These are phyloP conservation scores for Strigops habroptila DNA, from an alignment of 2,113 vertebrate species.

Conservation along the genomic window DNA sequence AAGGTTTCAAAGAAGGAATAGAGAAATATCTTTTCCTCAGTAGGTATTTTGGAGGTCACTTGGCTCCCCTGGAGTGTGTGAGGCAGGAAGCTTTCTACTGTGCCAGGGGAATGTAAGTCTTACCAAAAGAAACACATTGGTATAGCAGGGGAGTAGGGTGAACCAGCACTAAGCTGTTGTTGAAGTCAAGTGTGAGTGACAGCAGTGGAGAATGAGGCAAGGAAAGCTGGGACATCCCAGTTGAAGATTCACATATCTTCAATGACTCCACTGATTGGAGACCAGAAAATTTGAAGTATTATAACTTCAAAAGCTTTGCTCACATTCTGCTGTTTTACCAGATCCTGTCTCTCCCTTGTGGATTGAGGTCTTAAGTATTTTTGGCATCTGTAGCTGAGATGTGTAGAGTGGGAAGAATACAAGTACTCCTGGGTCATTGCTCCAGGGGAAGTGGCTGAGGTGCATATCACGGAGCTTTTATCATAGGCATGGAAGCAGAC, in stretches of 20 bases:
- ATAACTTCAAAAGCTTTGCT: not conserved
- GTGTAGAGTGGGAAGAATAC: not conserved
- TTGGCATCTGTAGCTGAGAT: not conserved
- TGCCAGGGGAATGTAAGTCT: not conserved
- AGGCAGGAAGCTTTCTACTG: not conserved
- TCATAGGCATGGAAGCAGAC: not conserved
- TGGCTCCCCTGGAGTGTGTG: fast-evolving
- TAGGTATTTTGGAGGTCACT: not conserved
- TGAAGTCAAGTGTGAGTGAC: not conserved
- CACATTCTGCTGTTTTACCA: fast-evolving
- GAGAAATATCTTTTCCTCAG: not conserved
- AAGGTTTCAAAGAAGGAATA: not conserved
- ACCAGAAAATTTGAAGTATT: not conserved
- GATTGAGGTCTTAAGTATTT: conserved; percentile 12
- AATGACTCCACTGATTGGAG: not conserved
- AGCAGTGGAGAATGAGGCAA: not conserved
- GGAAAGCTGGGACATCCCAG: not conserved
- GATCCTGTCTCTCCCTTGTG: not conserved
- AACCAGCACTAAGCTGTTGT: not conserved
- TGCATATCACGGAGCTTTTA: not conserved
- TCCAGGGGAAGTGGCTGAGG: not conserved
- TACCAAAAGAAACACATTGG: not conserved
- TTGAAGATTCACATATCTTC: not conserved
- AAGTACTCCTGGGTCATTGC: not conserved
- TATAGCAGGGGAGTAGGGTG: not conserved